Percentiles rank a stretch among this genome's conserved stretches.
phyloP scores from a whole-genome alignment of 2,888 invertebrate species.

The Ophion ellenae region DNA sequence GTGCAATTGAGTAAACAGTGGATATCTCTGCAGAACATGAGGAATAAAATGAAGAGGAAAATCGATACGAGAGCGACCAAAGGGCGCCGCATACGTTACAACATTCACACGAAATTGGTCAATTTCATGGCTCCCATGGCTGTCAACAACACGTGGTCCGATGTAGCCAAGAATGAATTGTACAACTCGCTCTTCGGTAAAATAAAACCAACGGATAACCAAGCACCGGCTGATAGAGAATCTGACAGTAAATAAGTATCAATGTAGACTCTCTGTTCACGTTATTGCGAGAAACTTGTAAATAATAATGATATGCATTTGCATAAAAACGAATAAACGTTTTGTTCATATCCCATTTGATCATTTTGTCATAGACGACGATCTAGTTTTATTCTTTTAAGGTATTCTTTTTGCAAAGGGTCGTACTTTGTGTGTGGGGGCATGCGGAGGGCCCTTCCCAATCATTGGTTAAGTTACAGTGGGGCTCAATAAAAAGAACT shows the following conservation, averaged over 20 bases:
- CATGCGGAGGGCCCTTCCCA: too few relatives aligned
- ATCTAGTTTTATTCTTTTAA: background rate
- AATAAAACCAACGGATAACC: slow-evolving; percentile 71
- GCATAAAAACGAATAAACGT: slow-evolving; percentile 54
- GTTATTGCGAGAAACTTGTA: slow-evolving; percentile 39
- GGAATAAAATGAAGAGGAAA: slow-evolving; percentile 96
- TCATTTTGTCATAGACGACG: slow-evolving; percentile 35
- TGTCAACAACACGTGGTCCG: slow-evolving; percentile 88
- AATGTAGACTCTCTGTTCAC: background rate
- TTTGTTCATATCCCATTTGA: slow-evolving; percentile 33
- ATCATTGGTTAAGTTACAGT: too few relatives aligned
- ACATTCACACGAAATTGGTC: slow-evolving; percentile 92
- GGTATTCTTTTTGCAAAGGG: too few relatives aligned
- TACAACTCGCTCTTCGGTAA: slow-evolving; percentile 93
- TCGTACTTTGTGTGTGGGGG: too few relatives aligned
- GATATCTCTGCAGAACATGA: slow-evolving; percentile 95
- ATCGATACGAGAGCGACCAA: slow-evolving; percentile 97
- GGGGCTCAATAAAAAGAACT: too few relatives aligned
- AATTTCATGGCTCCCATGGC: slow-evolving; percentile 95
- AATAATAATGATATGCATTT: slow-evolving; percentile 48
- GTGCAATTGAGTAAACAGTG: slow-evolving; percentile 94
- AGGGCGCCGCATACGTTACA: slow-evolving; percentile 95
- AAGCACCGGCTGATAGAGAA: slow-evolving; percentile 22
- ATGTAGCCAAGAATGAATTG: slow-evolving; percentile 92
- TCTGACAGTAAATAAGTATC: background rate